These are phyloP conservation scores for Porites cylindrica DNA, from an alignment of 92 coral and sea anemone species.

Conservation along the genomic window DNA sequence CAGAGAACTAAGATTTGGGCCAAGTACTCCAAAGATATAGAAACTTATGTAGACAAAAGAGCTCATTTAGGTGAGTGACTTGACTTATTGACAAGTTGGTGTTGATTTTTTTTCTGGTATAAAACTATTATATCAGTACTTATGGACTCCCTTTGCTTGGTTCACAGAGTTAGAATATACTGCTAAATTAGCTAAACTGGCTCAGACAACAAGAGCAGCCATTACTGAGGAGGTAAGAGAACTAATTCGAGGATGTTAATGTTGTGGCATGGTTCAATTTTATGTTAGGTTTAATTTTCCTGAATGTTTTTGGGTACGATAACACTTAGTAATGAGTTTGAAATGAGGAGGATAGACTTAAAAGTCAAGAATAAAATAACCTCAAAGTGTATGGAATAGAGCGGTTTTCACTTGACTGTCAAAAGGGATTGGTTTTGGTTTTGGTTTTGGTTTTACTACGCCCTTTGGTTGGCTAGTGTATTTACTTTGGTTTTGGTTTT, in stretches of 20 bases:
- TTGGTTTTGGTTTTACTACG: no score
- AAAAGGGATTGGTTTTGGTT: no score
- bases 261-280: not conserved
- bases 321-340: no score
- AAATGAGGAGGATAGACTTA: no score
- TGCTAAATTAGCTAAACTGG: conserved; percentile 84
- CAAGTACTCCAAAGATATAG: conserved; percentile 96
- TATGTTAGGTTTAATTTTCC: not conserved
- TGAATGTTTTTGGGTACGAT: no score
- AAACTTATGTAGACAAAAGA: conserved; percentile 91
- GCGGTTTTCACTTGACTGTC: no score
- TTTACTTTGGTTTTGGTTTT: no score
- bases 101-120: no score
- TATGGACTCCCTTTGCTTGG: not conserved
- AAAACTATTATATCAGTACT: no score
- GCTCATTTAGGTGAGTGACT: conserved; percentile 88
- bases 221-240: conserved; percentile 84
- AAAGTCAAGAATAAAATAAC: no score
- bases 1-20: conserved; percentile 98
- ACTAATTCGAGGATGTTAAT: not conserved
- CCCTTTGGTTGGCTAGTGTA: no score
- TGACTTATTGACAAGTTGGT: not conserved
- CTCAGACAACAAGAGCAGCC: conserved; percentile 86
- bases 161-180: conserved; percentile 89
- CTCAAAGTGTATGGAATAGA: no score